A percentile compares a stretch with the other conserved stretches of the same genome.
Conservation (phyloP, 2,888 invertebrate species). For the Bombylius major region DNA sequence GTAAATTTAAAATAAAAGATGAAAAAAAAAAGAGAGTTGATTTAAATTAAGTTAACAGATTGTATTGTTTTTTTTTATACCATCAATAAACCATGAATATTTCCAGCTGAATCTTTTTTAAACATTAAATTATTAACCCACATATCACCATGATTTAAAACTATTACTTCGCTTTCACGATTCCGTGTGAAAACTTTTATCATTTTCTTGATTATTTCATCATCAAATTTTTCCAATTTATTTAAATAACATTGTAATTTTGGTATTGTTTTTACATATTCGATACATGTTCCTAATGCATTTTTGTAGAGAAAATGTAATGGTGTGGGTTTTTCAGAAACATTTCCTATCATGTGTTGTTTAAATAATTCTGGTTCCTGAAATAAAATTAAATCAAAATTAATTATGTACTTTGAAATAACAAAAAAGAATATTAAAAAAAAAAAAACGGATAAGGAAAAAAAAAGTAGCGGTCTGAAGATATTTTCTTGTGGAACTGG, state of each 20-base stretch:
- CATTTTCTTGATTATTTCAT: constrained; percentile 21
- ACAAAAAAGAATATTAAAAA: too few relatives aligned
- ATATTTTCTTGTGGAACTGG: too few relatives aligned
- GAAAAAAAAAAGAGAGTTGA: background rate
- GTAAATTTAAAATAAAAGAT: constrained; percentile 1
- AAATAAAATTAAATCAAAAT: background rate
- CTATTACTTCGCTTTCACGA: constrained; percentile 26
- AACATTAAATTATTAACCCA: constrained; percentile 41
- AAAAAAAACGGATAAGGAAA: too few relatives aligned
- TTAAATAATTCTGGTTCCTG: constrained; percentile 23
- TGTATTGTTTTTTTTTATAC: constrained; percentile 20
- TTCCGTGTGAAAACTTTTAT: constrained; percentile 22
- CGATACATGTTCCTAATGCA: constrained; percentile 19
- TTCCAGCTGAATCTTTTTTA: constrained; percentile 25
- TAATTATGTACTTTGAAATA: too few relatives aligned
- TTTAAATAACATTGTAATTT: constrained; percentile 19
- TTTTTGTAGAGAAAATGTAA: constrained; percentile 23
- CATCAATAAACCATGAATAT: constrained; percentile 29
- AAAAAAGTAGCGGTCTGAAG: too few relatives aligned
- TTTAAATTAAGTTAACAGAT: too few relatives aligned
- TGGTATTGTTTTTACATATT: constrained; percentile 17
- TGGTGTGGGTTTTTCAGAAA: constrained; percentile 21
- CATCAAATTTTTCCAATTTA: constrained; percentile 18
- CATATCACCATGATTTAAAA: constrained; percentile 39
- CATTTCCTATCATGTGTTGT: constrained; percentile 21